phyloP scores from a whole-genome alignment of 2,888 invertebrate species.

The Archips xylosteana region DNA sequence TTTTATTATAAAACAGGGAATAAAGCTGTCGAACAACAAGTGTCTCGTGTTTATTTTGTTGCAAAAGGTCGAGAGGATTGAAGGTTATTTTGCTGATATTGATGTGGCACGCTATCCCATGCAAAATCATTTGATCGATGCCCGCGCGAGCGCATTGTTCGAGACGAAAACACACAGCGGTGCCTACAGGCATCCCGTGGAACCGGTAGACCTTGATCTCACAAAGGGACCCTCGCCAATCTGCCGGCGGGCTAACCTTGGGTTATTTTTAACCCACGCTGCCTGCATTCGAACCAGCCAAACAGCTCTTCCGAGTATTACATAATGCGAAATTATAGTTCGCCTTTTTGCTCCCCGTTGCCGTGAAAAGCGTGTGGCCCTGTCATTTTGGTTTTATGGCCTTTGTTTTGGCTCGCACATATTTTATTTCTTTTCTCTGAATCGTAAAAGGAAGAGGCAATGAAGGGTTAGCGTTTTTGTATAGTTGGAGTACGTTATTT shows the following conservation, averaged over 20 bases:
- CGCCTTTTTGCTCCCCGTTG: conserved; percentile 66
- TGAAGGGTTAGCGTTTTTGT: conserved; percentile 83
- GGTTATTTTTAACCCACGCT: conserved; percentile 80
- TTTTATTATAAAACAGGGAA: neutral
- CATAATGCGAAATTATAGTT: conserved; percentile 83
- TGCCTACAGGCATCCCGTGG: conserved; percentile 70
- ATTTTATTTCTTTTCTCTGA: conserved; percentile 82
- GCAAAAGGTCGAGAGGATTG: conserved; percentile 19
- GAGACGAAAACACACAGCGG: conserved; percentile 40
- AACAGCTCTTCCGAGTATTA: conserved; percentile 82
- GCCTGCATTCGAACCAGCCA: conserved; percentile 78
- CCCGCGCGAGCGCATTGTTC: conserved; percentile 36
- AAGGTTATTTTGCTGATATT: conserved; percentile 32
- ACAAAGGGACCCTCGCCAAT: conserved; percentile 79
- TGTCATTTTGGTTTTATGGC: conserved; percentile 80
- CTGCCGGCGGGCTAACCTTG: conserved; percentile 77
- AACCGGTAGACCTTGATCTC: conserved; percentile 83
- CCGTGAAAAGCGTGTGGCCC: conserved; percentile 81
- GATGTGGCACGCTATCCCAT: conserved; percentile 35
- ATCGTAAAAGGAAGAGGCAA: conserved; percentile 84
- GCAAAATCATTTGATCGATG: conserved; percentile 40
- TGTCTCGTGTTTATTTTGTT: neutral
- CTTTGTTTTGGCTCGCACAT: conserved; percentile 82
- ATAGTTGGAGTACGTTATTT: conserved; percentile 70
- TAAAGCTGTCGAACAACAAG: neutral